Percentiles rank a stretch among this genome's conserved stretches.
Conservation (phyloP, 2,888 invertebrate species). For the Napeogenes inachia region DNA sequence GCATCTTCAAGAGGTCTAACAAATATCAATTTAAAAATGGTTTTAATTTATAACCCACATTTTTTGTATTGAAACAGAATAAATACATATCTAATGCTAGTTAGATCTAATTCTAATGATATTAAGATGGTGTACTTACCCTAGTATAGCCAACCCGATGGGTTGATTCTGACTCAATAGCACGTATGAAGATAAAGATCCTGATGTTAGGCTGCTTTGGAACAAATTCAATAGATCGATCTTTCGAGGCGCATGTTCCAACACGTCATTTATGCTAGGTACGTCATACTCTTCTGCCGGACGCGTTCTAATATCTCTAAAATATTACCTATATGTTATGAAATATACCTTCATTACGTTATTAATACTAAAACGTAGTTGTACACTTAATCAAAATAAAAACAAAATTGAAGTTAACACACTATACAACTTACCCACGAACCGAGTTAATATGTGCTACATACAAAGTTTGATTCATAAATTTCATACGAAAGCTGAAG, state of each 20-base stretch:
- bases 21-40: not conserved
- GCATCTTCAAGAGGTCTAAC: slow-evolving; percentile 57
- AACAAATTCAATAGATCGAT: slow-evolving; percentile 46
- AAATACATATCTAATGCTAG: too few relatives aligned
- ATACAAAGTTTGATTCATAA: slow-evolving; percentile 55
- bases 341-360: not conserved
- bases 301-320: slow-evolving; percentile 52
- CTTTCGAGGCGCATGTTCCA: slow-evolving; percentile 50
- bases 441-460: slow-evolving; percentile 67
- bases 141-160: slow-evolving; percentile 65
- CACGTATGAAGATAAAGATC: slow-evolving; percentile 44
- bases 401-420: too few relatives aligned
- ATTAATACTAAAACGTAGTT: too few relatives aligned
- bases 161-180: slow-evolving; percentile 63
- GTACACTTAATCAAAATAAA: too few relatives aligned
- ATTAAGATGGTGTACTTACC: slow-evolving; percentile 45
- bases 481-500: slow-evolving; percentile 42
- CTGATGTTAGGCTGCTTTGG: slow-evolving; percentile 41
- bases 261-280: slow-evolving; percentile 37
- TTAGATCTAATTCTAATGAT: too few relatives aligned
- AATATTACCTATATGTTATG: slow-evolving; percentile 16
- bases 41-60: not conserved
- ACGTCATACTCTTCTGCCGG: slow-evolving; percentile 53
- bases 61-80: too few relatives aligned
- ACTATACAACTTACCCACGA: slow-evolving; percentile 51